Base-by-base conservation (phyloP, 2,113 vertebrate species). In the Poecile atricapillus region DNA sequence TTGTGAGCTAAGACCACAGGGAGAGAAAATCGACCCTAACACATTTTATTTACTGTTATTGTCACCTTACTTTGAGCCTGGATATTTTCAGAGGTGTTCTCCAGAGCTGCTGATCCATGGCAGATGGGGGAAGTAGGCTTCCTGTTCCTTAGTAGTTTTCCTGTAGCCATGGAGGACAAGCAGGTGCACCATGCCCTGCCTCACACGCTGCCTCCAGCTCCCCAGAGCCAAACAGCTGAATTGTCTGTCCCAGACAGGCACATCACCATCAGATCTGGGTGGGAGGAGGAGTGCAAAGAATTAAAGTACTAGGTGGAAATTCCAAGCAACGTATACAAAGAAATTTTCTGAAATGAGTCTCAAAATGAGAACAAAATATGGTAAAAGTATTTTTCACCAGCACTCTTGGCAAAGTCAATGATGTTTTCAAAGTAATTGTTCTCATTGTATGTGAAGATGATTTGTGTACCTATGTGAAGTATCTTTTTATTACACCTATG, bases 391-490 rank as follows among this genome's bases (percentile, higher is more conserved):
- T 59, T 89, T 71, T 52, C 11, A 43, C 21, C 55, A 68, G 11
- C 2, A 0, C 12, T 85, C 27, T 75, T 33, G 25, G 15, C 13
- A 69, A 65, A 73, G 28, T 52, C 16, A n/a, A 3, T 0, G 1
- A 35, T 2, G 5, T 60, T 52, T 94, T 68, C 44, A 56, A 88
- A 55, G 24, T 1, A 47, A 11, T 18, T 74, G 17, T 28, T 91
- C 11, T 83, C 15, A 11, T 2, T 37, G 19, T 23, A 3, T 33
- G 3, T 58, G 33, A 35, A 63, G 30, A 10, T 84, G 33, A 44
- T 75, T 89, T 78, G 25, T 81, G 9, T 12, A 37, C 41, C 17
- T 37, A 4, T n/a, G 25, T 28, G 41, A n/a, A 58, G 6, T 31
- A 46, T 15, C 41, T 71, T 73, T 14, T 39, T 50, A 25, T 33